Percentiles rank a stretch among this genome's conserved stretches.
Evolutionary conservation across 2,797 vertebrate genomes (phyloP).

Genomic region (Arnoldichthys spilopterus): DNA sequence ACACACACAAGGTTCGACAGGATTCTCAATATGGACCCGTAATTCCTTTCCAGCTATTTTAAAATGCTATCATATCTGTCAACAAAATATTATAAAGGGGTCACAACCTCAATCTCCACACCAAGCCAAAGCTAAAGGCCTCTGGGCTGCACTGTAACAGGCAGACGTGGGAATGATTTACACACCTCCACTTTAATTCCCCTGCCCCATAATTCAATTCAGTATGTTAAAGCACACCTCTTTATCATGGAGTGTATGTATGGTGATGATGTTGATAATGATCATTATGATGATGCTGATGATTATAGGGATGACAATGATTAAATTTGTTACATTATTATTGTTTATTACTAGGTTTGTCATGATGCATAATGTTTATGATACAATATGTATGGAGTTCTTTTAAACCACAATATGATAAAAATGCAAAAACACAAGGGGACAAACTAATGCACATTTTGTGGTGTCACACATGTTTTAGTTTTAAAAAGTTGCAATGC

Average conservation of each 20-base stretch:
- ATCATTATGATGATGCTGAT: too few species aligned
- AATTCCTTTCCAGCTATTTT: slow-evolving; percentile 72
- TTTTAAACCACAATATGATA: too few species aligned
- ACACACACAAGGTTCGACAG: slow-evolving; percentile 15
- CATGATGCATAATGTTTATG: too few species aligned
- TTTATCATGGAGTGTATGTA: background rate
- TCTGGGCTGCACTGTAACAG: slow-evolving; percentile 65
- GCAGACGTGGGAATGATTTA: slow-evolving; percentile 69
- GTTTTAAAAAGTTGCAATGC: too few species aligned
- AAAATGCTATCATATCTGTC: slow-evolving; percentile 78
- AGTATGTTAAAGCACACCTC: background rate
- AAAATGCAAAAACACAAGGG: too few species aligned
- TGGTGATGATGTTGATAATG: background rate
- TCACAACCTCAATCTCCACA: slow-evolving; percentile 76
- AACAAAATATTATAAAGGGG: slow-evolving; percentile 77
- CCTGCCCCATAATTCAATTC: background rate
- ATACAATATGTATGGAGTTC: too few species aligned
- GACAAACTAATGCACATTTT: too few species aligned
- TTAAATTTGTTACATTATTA: too few species aligned
- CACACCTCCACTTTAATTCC: slow-evolving; percentile 44
- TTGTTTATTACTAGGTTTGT: too few species aligned
- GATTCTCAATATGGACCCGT: slow-evolving; percentile 55
- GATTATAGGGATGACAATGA: too few species aligned
- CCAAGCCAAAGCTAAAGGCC: slow-evolving; percentile 60
- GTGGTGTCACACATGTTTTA: too few species aligned